Evolutionary conservation across 2,888 invertebrate genomes (phyloP), one percentile per base, ranked within the genome.

Genomic region (Patella depressa): DNA sequence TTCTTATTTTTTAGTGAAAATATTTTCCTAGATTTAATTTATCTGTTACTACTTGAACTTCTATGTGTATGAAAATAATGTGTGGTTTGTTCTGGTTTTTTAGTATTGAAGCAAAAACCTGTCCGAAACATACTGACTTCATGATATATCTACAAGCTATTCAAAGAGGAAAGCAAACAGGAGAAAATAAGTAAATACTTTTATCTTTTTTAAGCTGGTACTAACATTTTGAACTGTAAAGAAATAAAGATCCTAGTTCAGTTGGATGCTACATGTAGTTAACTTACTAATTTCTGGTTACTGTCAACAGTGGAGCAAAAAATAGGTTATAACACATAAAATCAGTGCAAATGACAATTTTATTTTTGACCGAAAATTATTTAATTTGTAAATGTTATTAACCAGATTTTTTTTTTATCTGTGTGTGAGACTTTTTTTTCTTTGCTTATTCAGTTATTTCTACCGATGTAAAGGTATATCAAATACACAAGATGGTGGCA

Each of bases 121-220:
- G 86, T 79, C 77, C 78, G 12, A 77, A 78, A 14, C 86, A 86
- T 74, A 72, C 77, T 54, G 78, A 77, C 9, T 24, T 76, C 1
- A 80, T 79, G 7, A 74, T 85, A 19, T 85, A 85, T 65, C 80
- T 86, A 17, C 86, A 86, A 75, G 76, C 81, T 15, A 53, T 85
- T 15, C 74, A 79, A 2, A 24, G 71, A 69, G 76, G 78, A 4
- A 80, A 81, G 55, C 54, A 72, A 24, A 70, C 80, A 53, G 75
- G 74, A 17, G 84, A 82, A 45, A 81, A 79, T 65, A 80, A 81
- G 83, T 82, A 59, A 74, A 54, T 73, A 29, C 9, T 19, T 15
- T 53, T 55, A 15, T 53, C 57, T 15, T 76, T 9, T 19, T 45
- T 45, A 24, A 17, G 15, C 5, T 34, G 19, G 24, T 12, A 70